Conservation (phyloP, 2,888 invertebrate genomes). For the Epinotia brunnichana region DNA sequence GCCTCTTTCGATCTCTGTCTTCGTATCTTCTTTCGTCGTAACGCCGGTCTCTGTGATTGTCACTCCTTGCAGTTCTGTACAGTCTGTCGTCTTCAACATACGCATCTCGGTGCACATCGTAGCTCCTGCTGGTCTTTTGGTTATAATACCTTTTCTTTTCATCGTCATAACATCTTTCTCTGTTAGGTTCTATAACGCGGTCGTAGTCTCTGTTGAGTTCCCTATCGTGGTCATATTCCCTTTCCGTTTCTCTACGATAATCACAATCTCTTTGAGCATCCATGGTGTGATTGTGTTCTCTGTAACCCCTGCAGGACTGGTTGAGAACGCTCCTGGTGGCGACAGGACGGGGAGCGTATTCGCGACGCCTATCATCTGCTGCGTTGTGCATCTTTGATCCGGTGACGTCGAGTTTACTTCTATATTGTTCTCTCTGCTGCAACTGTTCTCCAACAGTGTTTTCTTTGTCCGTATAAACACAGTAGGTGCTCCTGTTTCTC, state of each 20-base stretch:
- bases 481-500: conserved; percentile 55
- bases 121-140: conserved; percentile 71
- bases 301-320: conserved; percentile 56
- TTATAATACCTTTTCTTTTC: conserved; percentile 62
- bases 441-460: conserved; percentile 42
- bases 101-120: conserved; percentile 62
- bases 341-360: conserved; percentile 56
- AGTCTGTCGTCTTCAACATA: conserved; percentile 61
- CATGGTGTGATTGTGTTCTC: conserved; percentile 54
- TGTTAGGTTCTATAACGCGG: conserved; percentile 46
- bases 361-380: conserved; percentile 56
- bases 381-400: conserved; percentile 54
- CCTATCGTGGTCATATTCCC: conserved; percentile 54
- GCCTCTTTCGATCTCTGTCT: conserved; percentile 36
- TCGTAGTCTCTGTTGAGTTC: conserved; percentile 54
- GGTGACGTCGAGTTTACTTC: conserved; percentile 61
- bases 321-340: conserved; percentile 61
- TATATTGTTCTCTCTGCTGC: conserved; percentile 55
- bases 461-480: conserved; percentile 57
- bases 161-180: conserved; percentile 59
- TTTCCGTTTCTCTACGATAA: conserved; percentile 43
- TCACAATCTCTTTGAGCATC: conserved; percentile 54
- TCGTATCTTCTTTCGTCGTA: conserved; percentile 53
- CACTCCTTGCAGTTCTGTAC: conserved; percentile 65
- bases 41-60: conserved; percentile 58